These are phyloP conservation scores for Pelvicachromis taeniatus DNA, from an alignment of 2,113 vertebrate species.

Conservation along the genomic window DNA sequence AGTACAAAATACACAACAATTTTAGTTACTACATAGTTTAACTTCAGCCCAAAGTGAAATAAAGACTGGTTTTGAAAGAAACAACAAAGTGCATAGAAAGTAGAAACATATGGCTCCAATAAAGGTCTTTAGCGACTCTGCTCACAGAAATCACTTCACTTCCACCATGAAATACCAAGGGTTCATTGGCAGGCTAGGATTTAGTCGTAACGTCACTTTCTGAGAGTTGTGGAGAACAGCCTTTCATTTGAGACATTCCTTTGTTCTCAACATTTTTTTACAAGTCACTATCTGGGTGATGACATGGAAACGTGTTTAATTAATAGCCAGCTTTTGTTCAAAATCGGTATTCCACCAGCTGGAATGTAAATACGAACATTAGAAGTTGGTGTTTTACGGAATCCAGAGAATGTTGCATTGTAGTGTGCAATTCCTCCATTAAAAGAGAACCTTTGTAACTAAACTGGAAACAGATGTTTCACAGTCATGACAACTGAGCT, in stretches of 20 bases:
- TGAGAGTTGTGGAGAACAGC: not conserved
- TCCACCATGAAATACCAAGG: not conserved
- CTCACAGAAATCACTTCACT: constrained; percentile 20
- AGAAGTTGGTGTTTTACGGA: not conserved
- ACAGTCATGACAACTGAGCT: not conserved
- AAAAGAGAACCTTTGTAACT: constrained; percentile 15
- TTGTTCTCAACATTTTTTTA: not conserved
- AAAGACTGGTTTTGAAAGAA: not conserved
- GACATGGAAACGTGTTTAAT: not conserved
- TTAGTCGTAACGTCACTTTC: not conserved
- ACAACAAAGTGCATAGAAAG: not conserved
- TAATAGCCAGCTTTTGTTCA: not conserved
- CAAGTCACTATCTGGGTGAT: not conserved
- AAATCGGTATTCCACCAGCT: constrained; percentile 1
- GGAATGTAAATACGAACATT: constrained; percentile 15
- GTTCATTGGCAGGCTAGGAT: not conserved
- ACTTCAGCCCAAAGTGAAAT: not conserved
- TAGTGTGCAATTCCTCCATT: not conserved
- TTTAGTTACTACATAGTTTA: not conserved
- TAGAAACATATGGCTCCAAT: constrained; percentile 56
- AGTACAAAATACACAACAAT: not conserved
- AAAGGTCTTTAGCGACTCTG: not conserved
- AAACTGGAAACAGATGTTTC: constrained; percentile 52
- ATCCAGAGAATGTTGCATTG: not conserved
- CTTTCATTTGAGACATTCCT: not conserved